Base-by-base conservation (phyloP, 2,113 vertebrate species). In the Perca fluviatilis region DNA sequence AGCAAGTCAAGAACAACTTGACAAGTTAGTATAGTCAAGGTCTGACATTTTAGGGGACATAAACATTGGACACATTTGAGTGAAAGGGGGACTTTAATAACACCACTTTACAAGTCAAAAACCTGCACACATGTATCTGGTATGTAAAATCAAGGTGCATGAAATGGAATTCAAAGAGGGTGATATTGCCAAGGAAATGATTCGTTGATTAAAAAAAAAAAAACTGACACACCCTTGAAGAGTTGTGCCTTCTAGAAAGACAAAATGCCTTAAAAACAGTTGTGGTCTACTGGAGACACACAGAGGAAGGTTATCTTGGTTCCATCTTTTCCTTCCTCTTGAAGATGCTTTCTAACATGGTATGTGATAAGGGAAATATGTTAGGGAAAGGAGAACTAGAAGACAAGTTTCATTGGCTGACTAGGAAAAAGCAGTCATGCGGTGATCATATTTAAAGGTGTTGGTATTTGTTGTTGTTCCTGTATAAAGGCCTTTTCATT, bases 301-400 rank as follows among this genome's bases (percentile, higher is more conserved):
- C 14, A 33, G 30, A 43, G 14, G 11, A 60, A 33, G 23, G 23
- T 75, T 25, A 58, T 71, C 16, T 65, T 43, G 56, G 30, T 79
- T 56, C 40, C 15, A 73, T 68, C 43, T 77, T 47, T 78, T 54
- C 43, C 82, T 86, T 89, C 74, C 82, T 84, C 72, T 50, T 61
- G 18, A 56, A 53, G 18, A 85, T 73, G 54, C 50, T 74, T 67
- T 70, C 53, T 63, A 53, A 36, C 56, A 73, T 58, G 64, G 3
- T 47, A 65, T 36, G 75, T 27, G 43, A 64, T 16, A 6, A 8
- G 19, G 63, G 33, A 76, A 74, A 79, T 25, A 30, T 6, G 16
- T 46, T 46, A 47, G 5, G 16, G 53, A 82, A 87, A 80, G n/a
- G 40, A 89, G 80, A 89, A 86, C 18, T 56, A 76, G 18, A 74